Evolutionary conservation across 2,113 vertebrate species (phyloP).

Genomic region (Eidolon helvum): DNA sequence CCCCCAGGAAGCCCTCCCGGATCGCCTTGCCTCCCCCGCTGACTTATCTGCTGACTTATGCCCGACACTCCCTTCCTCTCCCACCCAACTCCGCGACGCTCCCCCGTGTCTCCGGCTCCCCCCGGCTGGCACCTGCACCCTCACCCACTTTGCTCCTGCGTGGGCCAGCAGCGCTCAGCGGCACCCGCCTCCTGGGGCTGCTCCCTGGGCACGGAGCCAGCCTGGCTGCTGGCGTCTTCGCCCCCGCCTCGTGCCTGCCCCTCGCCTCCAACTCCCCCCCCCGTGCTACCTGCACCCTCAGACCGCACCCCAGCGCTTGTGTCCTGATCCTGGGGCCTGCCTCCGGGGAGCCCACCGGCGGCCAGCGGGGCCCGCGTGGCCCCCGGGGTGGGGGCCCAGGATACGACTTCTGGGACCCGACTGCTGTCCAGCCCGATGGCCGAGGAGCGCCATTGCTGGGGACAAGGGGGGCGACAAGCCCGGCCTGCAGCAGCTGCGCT

Average conservation of each 20-base stretch:
- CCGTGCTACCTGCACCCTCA: background rate
- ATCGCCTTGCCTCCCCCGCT: background rate
- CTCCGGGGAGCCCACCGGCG: background rate
- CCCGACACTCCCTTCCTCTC: background rate
- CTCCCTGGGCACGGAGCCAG: background rate
- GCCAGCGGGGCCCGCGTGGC: background rate
- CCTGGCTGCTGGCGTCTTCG: too few species aligned
- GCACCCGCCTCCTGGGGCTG: background rate
- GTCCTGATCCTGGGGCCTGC: background rate
- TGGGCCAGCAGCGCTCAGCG: background rate
- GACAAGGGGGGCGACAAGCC: too few species aligned
- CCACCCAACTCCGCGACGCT: rapidly evolving
- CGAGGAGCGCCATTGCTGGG: too few species aligned
- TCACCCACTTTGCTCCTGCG: background rate
- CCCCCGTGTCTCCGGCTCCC: background rate
- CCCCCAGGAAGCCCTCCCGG: background rate
- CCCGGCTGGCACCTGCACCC: background rate
- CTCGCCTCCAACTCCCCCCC: too few species aligned
- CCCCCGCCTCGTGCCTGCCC: too few species aligned
- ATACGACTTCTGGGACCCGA: background rate
- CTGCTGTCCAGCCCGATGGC: too few species aligned
- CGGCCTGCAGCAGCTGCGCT: background rate
- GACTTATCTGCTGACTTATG: too few species aligned
- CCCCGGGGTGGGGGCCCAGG: background rate
- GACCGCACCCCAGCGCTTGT: background rate